phyloP scores from a whole-genome alignment of 2,888 invertebrate species.

The Philhelius pedissequus region DNA sequence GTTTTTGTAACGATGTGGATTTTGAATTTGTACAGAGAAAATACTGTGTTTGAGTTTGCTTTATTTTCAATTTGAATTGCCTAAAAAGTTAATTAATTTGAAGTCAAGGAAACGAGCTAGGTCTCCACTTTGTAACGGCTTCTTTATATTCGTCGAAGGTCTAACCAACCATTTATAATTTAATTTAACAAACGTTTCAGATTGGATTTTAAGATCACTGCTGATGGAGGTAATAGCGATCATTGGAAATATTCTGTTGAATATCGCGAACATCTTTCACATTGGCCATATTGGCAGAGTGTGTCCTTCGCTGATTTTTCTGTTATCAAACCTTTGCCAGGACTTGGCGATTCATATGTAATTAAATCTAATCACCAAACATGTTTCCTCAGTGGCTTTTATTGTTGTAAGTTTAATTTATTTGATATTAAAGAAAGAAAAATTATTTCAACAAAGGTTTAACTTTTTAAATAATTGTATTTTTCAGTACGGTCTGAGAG shows the following conservation, averaged over 20 bases:
- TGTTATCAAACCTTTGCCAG: conserved; percentile 80
- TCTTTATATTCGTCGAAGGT: too few species aligned
- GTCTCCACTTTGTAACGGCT: too few species aligned
- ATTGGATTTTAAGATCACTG: conserved; percentile 82
- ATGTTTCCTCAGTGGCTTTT: conserved; percentile 81
- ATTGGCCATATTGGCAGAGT: conserved; percentile 83
- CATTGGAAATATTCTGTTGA: conserved; percentile 85
- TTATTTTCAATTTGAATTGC: too few species aligned
- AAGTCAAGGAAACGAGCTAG: too few species aligned
- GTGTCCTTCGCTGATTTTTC: conserved; percentile 81
- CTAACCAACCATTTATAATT: background rate
- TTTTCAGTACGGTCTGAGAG: conserved; percentile 83
- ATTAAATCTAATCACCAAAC: conserved; percentile 83
- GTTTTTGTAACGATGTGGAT: background rate
- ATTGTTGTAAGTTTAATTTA: conserved; percentile 82
- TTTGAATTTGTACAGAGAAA: background rate
- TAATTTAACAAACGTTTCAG: conserved; percentile 75
- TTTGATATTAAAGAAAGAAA: too few species aligned
- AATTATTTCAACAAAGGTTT: too few species aligned
- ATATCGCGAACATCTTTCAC: conserved; percentile 83
- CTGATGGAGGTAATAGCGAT: conserved; percentile 84
- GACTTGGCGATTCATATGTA: conserved; percentile 79
- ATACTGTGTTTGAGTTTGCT: too few species aligned
- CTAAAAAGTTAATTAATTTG: too few species aligned
- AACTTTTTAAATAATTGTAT: too few species aligned